Base-by-base conservation (phyloP, 2,113 vertebrate species). In the Baryphthengus martii region DNA sequence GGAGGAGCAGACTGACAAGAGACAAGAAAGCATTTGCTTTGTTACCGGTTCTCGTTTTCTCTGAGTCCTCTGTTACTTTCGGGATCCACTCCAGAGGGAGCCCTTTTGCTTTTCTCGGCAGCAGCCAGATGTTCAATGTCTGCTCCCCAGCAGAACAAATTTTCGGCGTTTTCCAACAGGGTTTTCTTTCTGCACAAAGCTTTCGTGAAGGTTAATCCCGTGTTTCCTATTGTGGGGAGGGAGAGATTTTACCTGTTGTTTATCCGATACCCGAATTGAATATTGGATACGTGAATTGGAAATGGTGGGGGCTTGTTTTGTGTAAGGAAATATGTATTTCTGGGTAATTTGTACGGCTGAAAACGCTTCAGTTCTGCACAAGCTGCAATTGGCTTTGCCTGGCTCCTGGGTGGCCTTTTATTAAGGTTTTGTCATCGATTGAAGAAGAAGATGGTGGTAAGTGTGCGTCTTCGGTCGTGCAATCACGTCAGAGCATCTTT, bases 11-110 rank as follows among this genome's bases (percentile, higher is more conserved):
- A 6, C 89, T 50, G 40, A 7, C 45, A 10, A 77, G 40, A 88
- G 66, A 28, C 85, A 18, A 23, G 75, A 79, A 59, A 2, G 42
- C 61, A 1, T 13, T 58, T 29, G 11, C 70, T 44, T 25, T 40
- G 55, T 4, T 50, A 15, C 65, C 3, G 18, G 1, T 50, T 55
- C 39, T 35, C 68, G 0, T 88, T 29, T 28, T 24, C 56, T 23
- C 42, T 6, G 11, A 33, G 4, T 16, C 28, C 70, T 15, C 81
- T 79, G 90, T 13, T 68, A 5, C 2, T 28, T 52, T 15, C 10
- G 49, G 75, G 65, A 73, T 75, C 71, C 47, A 29, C 96, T 97
- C 59, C 92, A 89, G 85, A 87, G 95, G 95, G 95, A 96, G 89
- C 93, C 95, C 94, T 93, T 16, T 15, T 45, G 74, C 82, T 88